phyloP scores from a whole-genome alignment of 2,113 vertebrate species.

The Engraulis encrasicolus region DNA sequence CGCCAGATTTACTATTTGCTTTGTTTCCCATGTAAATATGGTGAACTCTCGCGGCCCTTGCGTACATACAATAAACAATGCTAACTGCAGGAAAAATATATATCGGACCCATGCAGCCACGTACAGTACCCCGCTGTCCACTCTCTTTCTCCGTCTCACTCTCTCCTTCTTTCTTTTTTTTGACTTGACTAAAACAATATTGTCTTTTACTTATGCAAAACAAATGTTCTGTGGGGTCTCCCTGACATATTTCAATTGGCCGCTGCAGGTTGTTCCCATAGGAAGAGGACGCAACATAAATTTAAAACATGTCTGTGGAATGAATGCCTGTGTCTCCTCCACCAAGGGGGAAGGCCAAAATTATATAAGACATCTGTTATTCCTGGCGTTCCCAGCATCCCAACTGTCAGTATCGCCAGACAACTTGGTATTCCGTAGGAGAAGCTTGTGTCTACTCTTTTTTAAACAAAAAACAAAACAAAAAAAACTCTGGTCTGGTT shows the following conservation, averaged over 20 bases:
- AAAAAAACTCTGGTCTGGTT: no score
- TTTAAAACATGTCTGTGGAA: slow-evolving; percentile 37
- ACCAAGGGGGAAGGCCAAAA: slow-evolving; percentile 20
- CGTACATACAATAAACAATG: neutral
- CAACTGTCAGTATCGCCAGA: slow-evolving; percentile 23
- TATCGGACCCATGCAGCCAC: neutral
- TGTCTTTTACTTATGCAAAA: neutral
- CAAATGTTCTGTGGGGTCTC: slow-evolving; percentile 23
- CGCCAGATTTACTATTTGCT: neutral
- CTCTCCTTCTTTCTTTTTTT: neutral
- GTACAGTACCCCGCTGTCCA: no score
- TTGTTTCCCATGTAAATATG: neutral
- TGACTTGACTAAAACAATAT: slow-evolving; percentile 11
- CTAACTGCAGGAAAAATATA: neutral
- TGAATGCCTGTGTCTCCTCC: no score
- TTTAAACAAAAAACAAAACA: neutral
- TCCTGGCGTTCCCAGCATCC: slow-evolving; percentile 22
- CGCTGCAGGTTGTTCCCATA: slow-evolving; percentile 29
- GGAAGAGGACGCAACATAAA: slow-evolving; percentile 29
- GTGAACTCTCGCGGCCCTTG: neutral
- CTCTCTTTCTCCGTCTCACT: no score
- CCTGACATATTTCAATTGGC: slow-evolving; percentile 18
- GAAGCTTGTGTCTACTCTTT: neutral
- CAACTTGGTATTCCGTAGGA: neutral
- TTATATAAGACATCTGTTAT: slow-evolving; percentile 40